A percentile compares a stretch with the other conserved stretches of the same genome.
Evolutionary conservation across 1,140 invertebrate species (phyloP).

Genomic region (Apis cerana): DNA sequence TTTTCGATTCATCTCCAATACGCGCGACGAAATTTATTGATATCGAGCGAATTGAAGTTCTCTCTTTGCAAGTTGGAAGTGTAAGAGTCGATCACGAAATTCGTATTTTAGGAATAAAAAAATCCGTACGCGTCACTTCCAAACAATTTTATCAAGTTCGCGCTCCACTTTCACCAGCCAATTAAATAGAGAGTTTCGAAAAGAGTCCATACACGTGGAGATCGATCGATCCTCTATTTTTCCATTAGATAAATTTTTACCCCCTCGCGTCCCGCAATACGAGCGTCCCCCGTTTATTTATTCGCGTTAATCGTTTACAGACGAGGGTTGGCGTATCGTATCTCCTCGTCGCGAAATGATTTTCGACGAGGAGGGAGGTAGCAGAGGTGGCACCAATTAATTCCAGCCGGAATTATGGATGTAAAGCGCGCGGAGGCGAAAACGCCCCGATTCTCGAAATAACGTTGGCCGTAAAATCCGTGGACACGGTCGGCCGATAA

Average conservation of each 20-base stretch:
- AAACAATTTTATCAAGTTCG: too few species aligned
- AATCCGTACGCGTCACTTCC: too few species aligned
- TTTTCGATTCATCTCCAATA: neutral
- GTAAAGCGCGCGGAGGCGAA: slow-evolving; percentile 45
- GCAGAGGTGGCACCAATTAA: slow-evolving; percentile 36
- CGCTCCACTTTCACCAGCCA: too few species aligned
- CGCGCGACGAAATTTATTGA: too few species aligned
- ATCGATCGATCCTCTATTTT: neutral
- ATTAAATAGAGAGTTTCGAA: too few species aligned
- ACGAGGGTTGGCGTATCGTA: slow-evolving; percentile 43
- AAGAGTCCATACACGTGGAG: too few species aligned
- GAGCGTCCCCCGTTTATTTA: slow-evolving; percentile 25
- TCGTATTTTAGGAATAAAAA: too few species aligned
- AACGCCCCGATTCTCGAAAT: slow-evolving; percentile 40
- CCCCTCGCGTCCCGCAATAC: neutral
- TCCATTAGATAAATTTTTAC: slow-evolving; percentile 31
- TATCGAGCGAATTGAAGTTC: too few species aligned
- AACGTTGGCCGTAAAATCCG: slow-evolving; percentile 31
- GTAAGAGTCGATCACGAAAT: too few species aligned
- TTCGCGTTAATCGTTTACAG: slow-evolving; percentile 49
- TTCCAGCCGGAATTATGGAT: slow-evolving; percentile 55
- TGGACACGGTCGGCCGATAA: slow-evolving; percentile 19
- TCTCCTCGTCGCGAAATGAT: slow-evolving; percentile 56
- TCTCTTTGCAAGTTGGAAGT: too few species aligned
- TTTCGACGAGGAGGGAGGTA: slow-evolving; percentile 22